phyloP scores from a whole-genome alignment of 2,888 invertebrate genomes.

The Aleiodes leptofemur region DNA sequence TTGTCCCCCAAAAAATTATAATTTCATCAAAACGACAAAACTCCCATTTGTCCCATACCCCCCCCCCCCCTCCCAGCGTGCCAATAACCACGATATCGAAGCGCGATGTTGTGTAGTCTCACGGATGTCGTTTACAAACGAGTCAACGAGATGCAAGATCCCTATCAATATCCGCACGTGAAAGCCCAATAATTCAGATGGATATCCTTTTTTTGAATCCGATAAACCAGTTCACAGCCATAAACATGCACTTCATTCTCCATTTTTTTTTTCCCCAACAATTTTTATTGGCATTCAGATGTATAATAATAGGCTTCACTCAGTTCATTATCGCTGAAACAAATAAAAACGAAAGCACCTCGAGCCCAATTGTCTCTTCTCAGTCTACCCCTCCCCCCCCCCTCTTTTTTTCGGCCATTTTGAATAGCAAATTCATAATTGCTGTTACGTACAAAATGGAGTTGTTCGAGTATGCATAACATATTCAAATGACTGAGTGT shows the following conservation, averaged over 20 bases:
- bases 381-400: neutral
- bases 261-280: neutral
- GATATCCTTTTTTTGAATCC: slow-evolving; percentile 16
- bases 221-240: slow-evolving; percentile 23
- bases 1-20: too few species aligned
- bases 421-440: too few species aligned
- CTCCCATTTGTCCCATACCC: too few species aligned
- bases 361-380: slow-evolving; percentile 2
- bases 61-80: too few species aligned
- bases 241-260: slow-evolving; percentile 14
- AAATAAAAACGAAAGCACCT: slow-evolving; percentile 5
- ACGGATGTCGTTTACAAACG: slow-evolving; percentile 60
- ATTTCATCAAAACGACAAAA: too few species aligned
- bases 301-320: slow-evolving; percentile 3
- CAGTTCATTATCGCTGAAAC: slow-evolving; percentile 16
- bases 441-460: too few species aligned
- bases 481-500: too few species aligned
- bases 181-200: slow-evolving; percentile 34
- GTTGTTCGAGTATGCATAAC: too few species aligned
- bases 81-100: slow-evolving; percentile 52
- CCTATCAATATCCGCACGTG: slow-evolving; percentile 59
- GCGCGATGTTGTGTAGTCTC: slow-evolving; percentile 60
- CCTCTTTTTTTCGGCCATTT: neutral
- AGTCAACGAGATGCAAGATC: slow-evolving; percentile 65
- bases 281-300: slow-evolving; percentile 11